phyloP scores from a whole-genome alignment of 2,113 vertebrate genomes.

The Mystacornis crossleyi region DNA sequence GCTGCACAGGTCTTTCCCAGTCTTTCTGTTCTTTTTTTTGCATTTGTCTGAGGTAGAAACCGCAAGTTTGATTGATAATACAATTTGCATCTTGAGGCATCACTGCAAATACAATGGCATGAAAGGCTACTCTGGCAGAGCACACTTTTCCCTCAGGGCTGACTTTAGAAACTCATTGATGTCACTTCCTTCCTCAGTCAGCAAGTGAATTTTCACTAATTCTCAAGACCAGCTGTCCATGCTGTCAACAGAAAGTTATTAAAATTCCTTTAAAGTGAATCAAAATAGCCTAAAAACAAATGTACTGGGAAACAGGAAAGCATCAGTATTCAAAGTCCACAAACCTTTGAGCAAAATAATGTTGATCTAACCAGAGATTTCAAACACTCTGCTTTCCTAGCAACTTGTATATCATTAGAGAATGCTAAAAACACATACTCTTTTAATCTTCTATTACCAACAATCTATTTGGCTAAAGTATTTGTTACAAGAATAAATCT shows the following conservation, averaged over 20 bases:
- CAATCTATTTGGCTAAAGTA: constrained; percentile 52
- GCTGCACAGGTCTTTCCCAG: constrained; percentile 7
- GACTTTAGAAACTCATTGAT: constrained; percentile 82
- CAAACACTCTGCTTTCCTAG: constrained; percentile 71
- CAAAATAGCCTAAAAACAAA: constrained; percentile 87
- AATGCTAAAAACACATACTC: constrained; percentile 66
- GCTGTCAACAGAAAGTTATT: constrained; percentile 86
- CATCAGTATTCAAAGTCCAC: constrained; percentile 88
- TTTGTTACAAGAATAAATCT: constrained; percentile 41
- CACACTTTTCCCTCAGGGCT: constrained; percentile 69
- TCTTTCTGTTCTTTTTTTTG: neutral
- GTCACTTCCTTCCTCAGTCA: constrained; percentile 86
- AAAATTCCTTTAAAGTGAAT: constrained; percentile 88
- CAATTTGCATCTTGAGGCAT: constrained; percentile 76
- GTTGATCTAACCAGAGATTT: constrained; percentile 83
- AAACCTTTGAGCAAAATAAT: constrained; percentile 82
- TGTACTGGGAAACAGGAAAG: constrained; percentile 84
- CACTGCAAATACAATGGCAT: constrained; percentile 71
- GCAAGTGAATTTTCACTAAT: constrained; percentile 84
- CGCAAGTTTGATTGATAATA: constrained; percentile 72
- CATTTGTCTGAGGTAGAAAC: constrained; percentile 67
- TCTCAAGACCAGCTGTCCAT: constrained; percentile 84
- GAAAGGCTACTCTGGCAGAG: constrained; percentile 76
- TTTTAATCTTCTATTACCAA: constrained; percentile 74
- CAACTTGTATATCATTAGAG: constrained; percentile 76